Conservation (phyloP, 1,140 invertebrate species). For the Maniola jurtina region DNA sequence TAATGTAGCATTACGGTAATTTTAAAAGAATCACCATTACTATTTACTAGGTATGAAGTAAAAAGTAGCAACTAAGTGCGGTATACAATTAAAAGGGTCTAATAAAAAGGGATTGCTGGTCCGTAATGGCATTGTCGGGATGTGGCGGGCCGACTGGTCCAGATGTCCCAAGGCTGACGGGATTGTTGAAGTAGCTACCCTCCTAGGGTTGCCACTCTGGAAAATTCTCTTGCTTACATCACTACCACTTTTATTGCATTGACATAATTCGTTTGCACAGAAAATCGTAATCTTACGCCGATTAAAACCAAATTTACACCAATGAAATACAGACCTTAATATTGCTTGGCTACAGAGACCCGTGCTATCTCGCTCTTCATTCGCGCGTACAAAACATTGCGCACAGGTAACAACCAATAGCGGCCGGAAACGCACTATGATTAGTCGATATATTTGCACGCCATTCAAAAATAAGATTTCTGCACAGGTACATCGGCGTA, state of each 20-base stretch:
- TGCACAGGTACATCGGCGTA: no score
- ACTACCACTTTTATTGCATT: no score
- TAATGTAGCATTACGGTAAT: not conserved
- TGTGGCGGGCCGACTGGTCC: conserved; percentile 21
- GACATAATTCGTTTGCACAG: no score
- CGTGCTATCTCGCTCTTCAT: no score
- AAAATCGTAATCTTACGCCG: not conserved
- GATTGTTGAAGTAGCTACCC: conserved; percentile 15
- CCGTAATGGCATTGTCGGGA: conserved; percentile 25
- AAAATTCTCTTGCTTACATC: not conserved
- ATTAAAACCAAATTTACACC: no score
- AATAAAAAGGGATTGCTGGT: conserved; percentile 20
- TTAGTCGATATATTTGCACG: no score
- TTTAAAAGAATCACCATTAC: not conserved
- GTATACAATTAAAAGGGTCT: conserved; percentile 23
- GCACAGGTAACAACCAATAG: no score
- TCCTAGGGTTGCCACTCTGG: not conserved
- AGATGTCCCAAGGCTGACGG: conserved; percentile 38
- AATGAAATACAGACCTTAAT: no score
- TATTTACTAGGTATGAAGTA: not conserved
- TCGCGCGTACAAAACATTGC: no score
- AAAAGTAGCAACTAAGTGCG: not conserved
- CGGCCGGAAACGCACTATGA: no score
- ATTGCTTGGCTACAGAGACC: no score
- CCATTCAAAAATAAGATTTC: no score